Evolutionary conservation across 2,113 vertebrate genomes (phyloP).

Genomic region (Xiphophorus hellerii): DNA sequence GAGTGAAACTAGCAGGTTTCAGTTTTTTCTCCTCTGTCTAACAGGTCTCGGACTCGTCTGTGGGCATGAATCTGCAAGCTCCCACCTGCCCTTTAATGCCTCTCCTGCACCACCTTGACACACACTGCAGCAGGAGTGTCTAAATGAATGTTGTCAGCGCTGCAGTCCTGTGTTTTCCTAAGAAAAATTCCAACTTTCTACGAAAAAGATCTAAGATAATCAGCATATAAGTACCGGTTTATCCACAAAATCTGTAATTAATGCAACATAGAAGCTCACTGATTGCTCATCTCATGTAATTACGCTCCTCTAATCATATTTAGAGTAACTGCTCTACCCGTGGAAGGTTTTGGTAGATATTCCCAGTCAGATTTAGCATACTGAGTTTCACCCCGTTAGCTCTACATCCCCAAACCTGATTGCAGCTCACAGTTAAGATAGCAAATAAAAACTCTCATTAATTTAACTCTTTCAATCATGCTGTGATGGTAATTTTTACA

Average conservation of each 20-base stretch:
- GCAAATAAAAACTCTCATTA: not conserved
- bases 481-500: not conserved
- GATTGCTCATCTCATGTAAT: slow-evolving; percentile 40
- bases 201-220: slow-evolving; percentile 6
- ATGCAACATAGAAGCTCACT: slow-evolving; percentile 32
- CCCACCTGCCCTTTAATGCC: slow-evolving; percentile 28
- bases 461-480: not conserved
- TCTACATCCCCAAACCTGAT: not conserved
- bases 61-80: slow-evolving; percentile 28
- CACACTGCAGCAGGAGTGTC: slow-evolving; percentile 32
- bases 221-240: slow-evolving; percentile 30
- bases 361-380: slow-evolving; percentile 7
- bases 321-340: slow-evolving; percentile 28
- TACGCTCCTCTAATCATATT: slow-evolving; percentile 44
- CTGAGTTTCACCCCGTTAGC: not conserved
- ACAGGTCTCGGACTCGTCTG: slow-evolving; percentile 6
- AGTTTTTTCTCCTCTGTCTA: slow-evolving; percentile 15
- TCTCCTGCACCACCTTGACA: slow-evolving; percentile 31
- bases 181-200: not conserved
- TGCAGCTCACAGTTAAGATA: not conserved
- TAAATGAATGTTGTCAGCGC: slow-evolving; percentile 7
- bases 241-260: slow-evolving; percentile 51
- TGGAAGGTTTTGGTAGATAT: slow-evolving; percentile 2
- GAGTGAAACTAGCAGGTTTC: slow-evolving; percentile 15
- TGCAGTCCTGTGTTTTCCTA: slow-evolving; percentile 10